These are phyloP conservation scores for Prolemur simus DNA, from an alignment of 2,113 vertebrate species.

Conservation along the genomic window DNA sequence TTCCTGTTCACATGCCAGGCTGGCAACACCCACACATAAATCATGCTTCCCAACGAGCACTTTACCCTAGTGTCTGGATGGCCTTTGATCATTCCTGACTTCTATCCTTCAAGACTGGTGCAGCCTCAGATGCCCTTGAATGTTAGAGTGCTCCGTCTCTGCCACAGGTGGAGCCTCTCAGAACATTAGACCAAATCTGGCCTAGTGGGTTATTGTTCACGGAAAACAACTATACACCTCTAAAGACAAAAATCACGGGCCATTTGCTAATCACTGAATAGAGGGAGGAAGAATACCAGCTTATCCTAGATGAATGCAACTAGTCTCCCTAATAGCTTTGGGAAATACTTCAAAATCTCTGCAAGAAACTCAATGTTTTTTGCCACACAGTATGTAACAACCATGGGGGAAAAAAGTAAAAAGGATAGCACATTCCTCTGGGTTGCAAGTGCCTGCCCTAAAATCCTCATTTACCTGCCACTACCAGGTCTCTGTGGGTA, in stretches of 20 bases:
- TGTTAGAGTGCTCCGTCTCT: not conserved
- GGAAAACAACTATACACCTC: not conserved
- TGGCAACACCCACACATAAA: not conserved
- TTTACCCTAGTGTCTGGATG: not conserved
- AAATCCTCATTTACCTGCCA: not conserved
- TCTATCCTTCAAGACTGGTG: not conserved
- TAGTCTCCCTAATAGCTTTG: not conserved
- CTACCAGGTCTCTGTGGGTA: not conserved
- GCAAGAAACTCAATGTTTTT: not conserved
- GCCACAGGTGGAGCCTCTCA: not conserved
- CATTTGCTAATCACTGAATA: conserved; percentile 22
- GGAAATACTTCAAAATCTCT: not conserved
- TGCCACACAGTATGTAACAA: not conserved
- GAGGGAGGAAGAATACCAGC: not conserved
- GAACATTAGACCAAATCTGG: not conserved
- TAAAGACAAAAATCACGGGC: conserved; percentile 2
- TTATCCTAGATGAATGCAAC: not conserved
- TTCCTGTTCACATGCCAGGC: not conserved
- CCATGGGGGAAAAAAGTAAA: not conserved
- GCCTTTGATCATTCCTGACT: not conserved
- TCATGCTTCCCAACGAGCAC: not conserved
- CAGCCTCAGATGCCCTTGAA: not conserved
- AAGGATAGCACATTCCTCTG: not conserved
- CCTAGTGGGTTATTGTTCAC: not conserved
- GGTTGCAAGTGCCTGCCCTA: not conserved